These are phyloP conservation scores for Drosophila sp. DNA, from an alignment of 1,140 invertebrate species.

Conservation along the genomic window DNA sequence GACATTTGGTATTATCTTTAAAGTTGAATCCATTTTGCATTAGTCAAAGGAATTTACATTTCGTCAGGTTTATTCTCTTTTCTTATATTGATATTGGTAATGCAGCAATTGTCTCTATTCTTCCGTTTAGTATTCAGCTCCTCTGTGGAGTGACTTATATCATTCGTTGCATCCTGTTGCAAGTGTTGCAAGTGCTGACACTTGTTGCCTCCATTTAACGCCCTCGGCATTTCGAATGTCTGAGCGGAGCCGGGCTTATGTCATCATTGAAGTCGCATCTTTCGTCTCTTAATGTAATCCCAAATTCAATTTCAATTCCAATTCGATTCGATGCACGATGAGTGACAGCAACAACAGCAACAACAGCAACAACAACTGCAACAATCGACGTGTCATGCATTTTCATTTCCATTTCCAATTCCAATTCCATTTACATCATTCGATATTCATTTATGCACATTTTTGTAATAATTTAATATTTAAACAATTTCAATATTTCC, in stretches of 20 bases:
- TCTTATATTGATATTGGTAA: no score
- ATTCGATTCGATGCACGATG: slow-evolving; percentile 28
- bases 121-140: background rate
- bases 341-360: slow-evolving; percentile 1
- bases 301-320: slow-evolving; percentile 16
- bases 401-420: slow-evolving; percentile 52
- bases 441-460: slow-evolving; percentile 79
- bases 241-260: slow-evolving; percentile 10
- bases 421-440: slow-evolving; percentile 67
- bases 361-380: background rate
- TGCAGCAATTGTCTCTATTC: no score
- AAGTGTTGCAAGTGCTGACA: slow-evolving; percentile 22
- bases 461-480: slow-evolving; percentile 82
- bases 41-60: no score
- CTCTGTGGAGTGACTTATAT: background rate
- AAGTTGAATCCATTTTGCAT: no score
- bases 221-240: slow-evolving; percentile 10
- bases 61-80: no score
- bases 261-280: slow-evolving; percentile 26
- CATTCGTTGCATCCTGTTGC: background rate
- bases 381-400: slow-evolving; percentile 69
- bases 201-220: slow-evolving; percentile 16
- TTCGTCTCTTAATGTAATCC: slow-evolving; percentile 10
- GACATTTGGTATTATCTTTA: no score
- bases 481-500: slow-evolving; percentile 72